Percentiles rank a stretch among this genome's conserved stretches.
Conservation (phyloP, 2,113 vertebrate genomes). For the Notechis scutatus region DNA sequence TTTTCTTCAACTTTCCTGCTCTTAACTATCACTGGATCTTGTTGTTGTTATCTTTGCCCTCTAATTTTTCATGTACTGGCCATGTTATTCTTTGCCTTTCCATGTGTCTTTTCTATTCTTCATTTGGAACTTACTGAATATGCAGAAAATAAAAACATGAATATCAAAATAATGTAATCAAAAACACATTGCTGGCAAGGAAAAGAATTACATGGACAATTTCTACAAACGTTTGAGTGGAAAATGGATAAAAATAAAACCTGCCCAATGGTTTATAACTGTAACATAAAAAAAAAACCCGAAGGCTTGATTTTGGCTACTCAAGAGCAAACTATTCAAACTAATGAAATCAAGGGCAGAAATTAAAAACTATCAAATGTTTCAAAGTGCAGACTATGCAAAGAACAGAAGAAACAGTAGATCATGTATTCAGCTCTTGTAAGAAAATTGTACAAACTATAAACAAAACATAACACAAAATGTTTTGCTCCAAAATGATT, state of each 20-base stretch:
- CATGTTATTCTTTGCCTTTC: background rate
- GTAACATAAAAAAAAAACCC: background rate
- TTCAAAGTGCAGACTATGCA: background rate
- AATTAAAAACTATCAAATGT: background rate
- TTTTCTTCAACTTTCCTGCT: background rate
- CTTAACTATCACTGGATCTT: background rate
- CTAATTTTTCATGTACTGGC: background rate
- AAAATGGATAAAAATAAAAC: background rate
- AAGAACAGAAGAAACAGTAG: background rate
- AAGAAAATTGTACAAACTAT: background rate
- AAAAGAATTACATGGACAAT: background rate
- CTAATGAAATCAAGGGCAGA: background rate
- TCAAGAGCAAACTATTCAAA: background rate
- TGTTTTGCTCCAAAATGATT: background rate
- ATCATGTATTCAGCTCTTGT: background rate
- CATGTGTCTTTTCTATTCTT: background rate
- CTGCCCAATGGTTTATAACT: background rate
- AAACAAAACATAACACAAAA: background rate
- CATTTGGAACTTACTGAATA: background rate
- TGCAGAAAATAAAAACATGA: background rate
- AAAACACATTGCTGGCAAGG: background rate
- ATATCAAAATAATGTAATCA: background rate
- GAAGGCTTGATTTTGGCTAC: background rate
- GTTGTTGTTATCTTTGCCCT: background rate
- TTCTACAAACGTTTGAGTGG: background rate